A percentile compares a stretch with the other conserved stretches of the same genome.
phyloP scores from a whole-genome alignment of 2,888 invertebrate species.

The Aporophyla nigra region DNA sequence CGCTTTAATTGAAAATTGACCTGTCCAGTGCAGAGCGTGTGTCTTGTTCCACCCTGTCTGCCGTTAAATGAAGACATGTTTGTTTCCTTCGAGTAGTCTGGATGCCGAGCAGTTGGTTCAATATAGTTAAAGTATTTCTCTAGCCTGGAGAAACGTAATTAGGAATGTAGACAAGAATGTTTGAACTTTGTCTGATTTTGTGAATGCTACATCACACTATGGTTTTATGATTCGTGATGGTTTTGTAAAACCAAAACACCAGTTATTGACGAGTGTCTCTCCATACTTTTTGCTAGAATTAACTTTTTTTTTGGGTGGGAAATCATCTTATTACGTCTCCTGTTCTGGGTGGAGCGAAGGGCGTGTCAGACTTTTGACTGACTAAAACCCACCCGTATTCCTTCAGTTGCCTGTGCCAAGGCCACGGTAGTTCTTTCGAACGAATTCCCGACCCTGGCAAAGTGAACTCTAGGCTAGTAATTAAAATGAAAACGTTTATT shows the following conservation, averaged over 20 bases:
- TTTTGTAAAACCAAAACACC: background rate
- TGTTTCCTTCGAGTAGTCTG: conserved; percentile 61
- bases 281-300: background rate
- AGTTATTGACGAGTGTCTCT: background rate
- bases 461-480: background rate
- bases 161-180: conserved; percentile 16
- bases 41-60: conserved; percentile 58
- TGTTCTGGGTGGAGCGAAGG: no score
- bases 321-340: no score
- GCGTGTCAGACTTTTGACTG: no score
- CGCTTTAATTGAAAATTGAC: conserved; percentile 69
- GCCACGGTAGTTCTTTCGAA: no score
- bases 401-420: no score
- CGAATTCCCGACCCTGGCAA: no score
- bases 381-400: no score
- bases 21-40: conserved; percentile 70
- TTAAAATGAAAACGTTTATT: background rate
- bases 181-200: conserved; percentile 11
- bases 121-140: conserved; percentile 35
- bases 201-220: background rate
- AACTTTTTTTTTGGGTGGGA: no score
- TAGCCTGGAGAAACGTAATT: conserved; percentile 34
- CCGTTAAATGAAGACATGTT: conserved; percentile 62
- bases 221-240: no score
- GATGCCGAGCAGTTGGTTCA: conserved; percentile 38